Conservation (phyloP, 2,113 vertebrate genomes). For the Callocephalon fimbriatum region DNA sequence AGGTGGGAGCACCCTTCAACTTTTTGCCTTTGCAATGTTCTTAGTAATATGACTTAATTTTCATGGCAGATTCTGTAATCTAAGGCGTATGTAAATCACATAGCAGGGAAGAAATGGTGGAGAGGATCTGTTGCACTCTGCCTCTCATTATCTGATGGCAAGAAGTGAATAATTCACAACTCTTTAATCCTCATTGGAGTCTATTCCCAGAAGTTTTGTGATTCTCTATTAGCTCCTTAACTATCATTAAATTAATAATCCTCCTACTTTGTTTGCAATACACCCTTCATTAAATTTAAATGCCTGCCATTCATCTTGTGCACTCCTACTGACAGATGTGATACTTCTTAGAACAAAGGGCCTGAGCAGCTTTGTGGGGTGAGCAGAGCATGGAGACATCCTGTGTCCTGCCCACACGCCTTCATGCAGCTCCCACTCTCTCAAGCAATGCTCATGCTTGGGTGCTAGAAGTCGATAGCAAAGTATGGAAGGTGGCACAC, state of each 20-base stretch:
- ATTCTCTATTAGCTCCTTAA: slow-evolving; percentile 13
- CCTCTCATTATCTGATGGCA: neutral
- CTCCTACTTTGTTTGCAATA: neutral
- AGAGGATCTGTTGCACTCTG: neutral
- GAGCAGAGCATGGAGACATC: neutral
- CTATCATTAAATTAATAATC: neutral
- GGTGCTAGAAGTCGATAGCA: neutral
- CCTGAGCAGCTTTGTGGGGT: rapidly evolving
- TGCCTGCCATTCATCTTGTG: neutral
- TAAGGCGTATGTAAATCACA: neutral
- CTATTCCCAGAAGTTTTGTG: neutral
- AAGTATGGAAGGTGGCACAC: neutral
- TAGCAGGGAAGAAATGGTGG: neutral
- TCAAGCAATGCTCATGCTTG: rapidly evolving
- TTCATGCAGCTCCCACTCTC: neutral
- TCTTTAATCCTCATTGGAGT: neutral
- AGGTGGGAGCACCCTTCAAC: neutral
- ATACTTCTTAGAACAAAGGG: neutral
- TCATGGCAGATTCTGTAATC: neutral
- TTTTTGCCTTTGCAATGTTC: neutral
- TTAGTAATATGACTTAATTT: neutral
- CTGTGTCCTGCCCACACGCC: neutral
- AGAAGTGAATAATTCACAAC: slow-evolving; percentile 14
- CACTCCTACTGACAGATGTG: neutral
- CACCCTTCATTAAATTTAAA: neutral